Conservation (phyloP, 1,140 invertebrate species). For the Cheumatopsyche charites region DNA sequence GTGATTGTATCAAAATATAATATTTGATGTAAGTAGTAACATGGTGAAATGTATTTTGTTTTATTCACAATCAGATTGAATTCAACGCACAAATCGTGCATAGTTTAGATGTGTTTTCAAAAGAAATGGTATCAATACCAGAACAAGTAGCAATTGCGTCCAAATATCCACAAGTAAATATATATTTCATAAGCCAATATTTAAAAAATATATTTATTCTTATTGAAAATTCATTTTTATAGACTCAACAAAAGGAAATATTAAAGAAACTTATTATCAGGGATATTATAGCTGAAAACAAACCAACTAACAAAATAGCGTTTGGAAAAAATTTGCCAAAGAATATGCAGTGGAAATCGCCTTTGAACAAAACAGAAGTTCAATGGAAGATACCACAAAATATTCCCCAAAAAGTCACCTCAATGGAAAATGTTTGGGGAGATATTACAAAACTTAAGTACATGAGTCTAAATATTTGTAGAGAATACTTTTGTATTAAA, state of each 20-base stretch:
- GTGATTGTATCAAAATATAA: constrained; percentile 18
- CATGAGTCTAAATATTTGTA: too few relatives aligned
- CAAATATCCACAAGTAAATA: constrained; percentile 29
- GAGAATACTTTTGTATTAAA: background rate
- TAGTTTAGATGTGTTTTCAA: constrained; percentile 55
- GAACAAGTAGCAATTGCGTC: constrained; percentile 54
- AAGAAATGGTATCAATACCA: constrained; percentile 55
- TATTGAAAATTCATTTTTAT: constrained; percentile 13
- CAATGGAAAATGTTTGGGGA: constrained; percentile 66
- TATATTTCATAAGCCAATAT: constrained; percentile 4
- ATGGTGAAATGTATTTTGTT: background rate
- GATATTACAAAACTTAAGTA: constrained; percentile 65
- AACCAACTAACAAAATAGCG: constrained; percentile 51
- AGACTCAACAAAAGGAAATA: constrained; percentile 46
- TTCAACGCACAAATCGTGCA: constrained; percentile 58
- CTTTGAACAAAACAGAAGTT: constrained; percentile 57
- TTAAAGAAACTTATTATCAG: constrained; percentile 55
- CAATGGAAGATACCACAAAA: constrained; percentile 61
- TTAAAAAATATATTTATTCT: constrained; percentile 4
- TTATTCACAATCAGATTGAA: constrained; percentile 53
- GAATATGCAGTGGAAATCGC: constrained; percentile 58
- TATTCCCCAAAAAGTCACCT: constrained; percentile 63
- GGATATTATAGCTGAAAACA: constrained; percentile 54
- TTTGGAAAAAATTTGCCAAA: constrained; percentile 61
- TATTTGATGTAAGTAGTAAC: constrained; percentile 22